Conservation (phyloP, 2,888 invertebrate species). For the Rhopalosiphum nymphaeae region DNA sequence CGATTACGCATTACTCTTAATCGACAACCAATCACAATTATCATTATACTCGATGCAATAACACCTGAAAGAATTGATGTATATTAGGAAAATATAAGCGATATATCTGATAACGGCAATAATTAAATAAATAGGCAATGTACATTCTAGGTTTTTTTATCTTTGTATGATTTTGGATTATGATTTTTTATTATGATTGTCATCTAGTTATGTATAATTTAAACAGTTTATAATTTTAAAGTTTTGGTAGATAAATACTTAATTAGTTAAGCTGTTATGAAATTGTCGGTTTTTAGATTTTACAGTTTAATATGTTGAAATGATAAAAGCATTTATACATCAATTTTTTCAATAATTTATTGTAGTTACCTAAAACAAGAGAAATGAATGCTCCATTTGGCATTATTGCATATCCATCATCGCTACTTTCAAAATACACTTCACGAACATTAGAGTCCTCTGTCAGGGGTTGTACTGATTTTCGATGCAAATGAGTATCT, state of each 20-base stretch:
- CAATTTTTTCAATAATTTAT: conserved; percentile 35
- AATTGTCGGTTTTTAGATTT: background rate
- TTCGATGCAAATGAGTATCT: conserved; percentile 64
- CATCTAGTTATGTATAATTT: background rate
- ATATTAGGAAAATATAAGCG: conserved; percentile 63
- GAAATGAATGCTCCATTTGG: conserved; percentile 87
- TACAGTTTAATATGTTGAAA: background rate
- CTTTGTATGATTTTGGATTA: background rate
- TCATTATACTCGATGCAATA: conserved; percentile 83
- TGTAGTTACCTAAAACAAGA: conserved; percentile 77
- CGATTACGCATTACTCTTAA: conserved; percentile 82
- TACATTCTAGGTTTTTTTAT: background rate
- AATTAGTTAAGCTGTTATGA: background rate
- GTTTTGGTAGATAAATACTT: background rate
- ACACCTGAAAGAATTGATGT: conserved; percentile 74
- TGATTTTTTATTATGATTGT: background rate
- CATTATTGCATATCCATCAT: conserved; percentile 70
- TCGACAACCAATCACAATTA: conserved; percentile 85
- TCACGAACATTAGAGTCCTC: conserved; percentile 66
- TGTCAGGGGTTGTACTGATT: conserved; percentile 67
- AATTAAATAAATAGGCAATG: background rate
- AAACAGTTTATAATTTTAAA: background rate
- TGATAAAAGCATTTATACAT: background rate
- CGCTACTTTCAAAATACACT: conserved; percentile 66
- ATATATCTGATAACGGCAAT: background rate